Evolutionary conservation across 2,888 invertebrate genomes (phyloP).

Genomic region (Antheraea yamamai): DNA sequence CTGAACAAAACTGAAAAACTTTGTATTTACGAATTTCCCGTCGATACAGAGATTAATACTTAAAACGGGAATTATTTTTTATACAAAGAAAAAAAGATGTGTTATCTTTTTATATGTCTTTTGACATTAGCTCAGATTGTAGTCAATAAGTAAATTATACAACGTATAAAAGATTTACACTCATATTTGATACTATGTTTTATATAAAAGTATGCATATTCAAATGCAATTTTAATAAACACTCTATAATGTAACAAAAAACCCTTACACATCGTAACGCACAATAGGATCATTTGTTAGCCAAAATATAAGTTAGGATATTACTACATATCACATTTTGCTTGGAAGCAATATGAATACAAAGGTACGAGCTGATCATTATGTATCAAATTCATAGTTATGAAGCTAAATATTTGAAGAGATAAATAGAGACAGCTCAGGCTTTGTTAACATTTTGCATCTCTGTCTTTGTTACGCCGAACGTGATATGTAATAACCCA

Average conservation of each 20-base stretch:
- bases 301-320: background rate
- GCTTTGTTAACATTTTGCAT: background rate
- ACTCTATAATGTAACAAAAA: background rate
- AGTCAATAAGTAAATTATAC: no score
- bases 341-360: background rate
- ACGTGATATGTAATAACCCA: slow-evolving; percentile 2
- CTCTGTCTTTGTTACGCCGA: background rate
- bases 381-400: no score
- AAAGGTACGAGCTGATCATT: background rate
- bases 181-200: no score
- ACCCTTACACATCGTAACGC: background rate
- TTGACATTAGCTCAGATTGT: no score
- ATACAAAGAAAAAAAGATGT: no score
- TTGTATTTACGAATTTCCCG: no score
- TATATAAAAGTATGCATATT: background rate
- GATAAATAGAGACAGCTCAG: background rate
- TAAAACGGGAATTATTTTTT: no score
- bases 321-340: slow-evolving; percentile 1
- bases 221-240: background rate
- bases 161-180: no score
- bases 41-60: no score
- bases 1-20: no score
- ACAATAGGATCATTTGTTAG: background rate
- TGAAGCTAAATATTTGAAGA: background rate
- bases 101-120: no score